These are phyloP conservation scores for Xanthia icteritia DNA, from an alignment of 2,888 invertebrate species.

Conservation along the genomic window DNA sequence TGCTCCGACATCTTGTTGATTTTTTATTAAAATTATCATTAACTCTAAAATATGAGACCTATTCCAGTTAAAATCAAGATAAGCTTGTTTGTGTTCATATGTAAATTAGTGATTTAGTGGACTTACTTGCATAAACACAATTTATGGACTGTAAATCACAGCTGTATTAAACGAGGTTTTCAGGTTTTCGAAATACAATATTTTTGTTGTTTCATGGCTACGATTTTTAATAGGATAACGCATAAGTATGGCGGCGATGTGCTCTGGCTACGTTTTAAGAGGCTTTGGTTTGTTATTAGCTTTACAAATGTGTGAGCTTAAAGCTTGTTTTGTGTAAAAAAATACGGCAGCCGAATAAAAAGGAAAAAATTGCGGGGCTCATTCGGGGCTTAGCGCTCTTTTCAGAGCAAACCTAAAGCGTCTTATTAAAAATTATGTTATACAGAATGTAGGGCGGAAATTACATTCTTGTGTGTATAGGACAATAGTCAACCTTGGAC, in stretches of 20 bases:
- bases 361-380: constrained; percentile 59
- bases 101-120: constrained; percentile 45
- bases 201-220: constrained; percentile 44
- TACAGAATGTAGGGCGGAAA: constrained; percentile 67
- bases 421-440: constrained; percentile 76
- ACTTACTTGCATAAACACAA: constrained; percentile 39
- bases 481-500: constrained; percentile 28
- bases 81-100: constrained; percentile 55
- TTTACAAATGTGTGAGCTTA: constrained; percentile 75
- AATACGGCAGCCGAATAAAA: constrained; percentile 68
- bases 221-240: constrained; percentile 54
- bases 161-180: constrained; percentile 27
- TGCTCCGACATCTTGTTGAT: constrained; percentile 27
- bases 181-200: constrained; percentile 21
- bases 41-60: constrained; percentile 31
- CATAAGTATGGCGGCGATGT: constrained; percentile 34
- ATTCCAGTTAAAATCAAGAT: constrained; percentile 41
- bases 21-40: constrained; percentile 35
- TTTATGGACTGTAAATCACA: constrained; percentile 58
- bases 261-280: constrained; percentile 55
- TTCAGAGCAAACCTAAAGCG: constrained; percentile 67
- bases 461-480: constrained; percentile 30
- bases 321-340: constrained; percentile 68
- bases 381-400: constrained; percentile 71
- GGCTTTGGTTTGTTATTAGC: constrained; percentile 67